Evolutionary conservation across 2,113 vertebrate genomes (phyloP).

Genomic region (Tychaedon coryphoeus): DNA sequence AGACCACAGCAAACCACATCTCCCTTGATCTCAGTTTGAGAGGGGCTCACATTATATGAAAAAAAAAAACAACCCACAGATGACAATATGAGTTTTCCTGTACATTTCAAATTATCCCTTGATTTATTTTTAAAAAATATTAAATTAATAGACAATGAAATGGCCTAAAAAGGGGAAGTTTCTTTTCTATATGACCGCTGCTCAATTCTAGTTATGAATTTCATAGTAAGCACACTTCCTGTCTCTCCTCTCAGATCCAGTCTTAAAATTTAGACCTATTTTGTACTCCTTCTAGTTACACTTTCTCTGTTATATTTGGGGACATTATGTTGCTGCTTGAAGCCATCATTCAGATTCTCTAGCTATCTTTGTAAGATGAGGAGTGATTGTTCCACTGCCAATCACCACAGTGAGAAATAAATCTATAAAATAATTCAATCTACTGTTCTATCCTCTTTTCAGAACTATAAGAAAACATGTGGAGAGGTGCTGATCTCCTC

Average conservation of each 20-base stretch:
- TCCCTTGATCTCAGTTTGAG: background rate
- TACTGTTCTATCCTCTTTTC: background rate
- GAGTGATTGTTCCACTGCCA: background rate
- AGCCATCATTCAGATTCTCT: background rate
- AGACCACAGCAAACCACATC: rapidly evolving
- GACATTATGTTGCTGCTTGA: background rate
- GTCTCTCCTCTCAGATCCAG: background rate
- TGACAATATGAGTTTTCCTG: background rate
- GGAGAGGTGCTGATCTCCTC: background rate
- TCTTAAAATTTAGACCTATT: background rate
- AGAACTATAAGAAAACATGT: background rate
- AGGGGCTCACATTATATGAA: background rate
- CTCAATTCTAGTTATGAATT: background rate
- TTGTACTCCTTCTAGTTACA: background rate
- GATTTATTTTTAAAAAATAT: background rate
- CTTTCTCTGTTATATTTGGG: background rate
- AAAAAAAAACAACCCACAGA: background rate
- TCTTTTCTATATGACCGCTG: background rate
- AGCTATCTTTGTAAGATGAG: background rate
- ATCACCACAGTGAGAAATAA: background rate
- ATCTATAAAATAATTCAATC: background rate
- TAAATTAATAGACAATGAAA: background rate
- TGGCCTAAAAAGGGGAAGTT: background rate
- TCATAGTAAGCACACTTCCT: background rate
- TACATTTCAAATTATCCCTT: background rate